Conservation (phyloP, 2,113 vertebrate genomes). For the Carettochelys insculpta region DNA sequence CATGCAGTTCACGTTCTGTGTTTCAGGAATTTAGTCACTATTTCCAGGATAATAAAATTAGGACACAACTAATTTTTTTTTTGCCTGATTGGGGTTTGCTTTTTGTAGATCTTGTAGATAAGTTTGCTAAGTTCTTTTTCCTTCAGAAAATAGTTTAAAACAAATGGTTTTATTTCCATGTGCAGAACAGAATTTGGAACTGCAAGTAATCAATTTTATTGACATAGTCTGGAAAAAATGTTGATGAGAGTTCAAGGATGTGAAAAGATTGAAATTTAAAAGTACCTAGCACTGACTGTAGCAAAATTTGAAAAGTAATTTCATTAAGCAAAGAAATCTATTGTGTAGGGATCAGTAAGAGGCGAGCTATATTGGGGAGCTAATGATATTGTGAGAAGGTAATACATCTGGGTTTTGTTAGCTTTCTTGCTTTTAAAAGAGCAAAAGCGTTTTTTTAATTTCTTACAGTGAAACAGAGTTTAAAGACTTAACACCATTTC, state of each 20-base stretch:
- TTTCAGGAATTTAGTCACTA: not conserved
- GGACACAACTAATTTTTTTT: constrained; percentile 34
- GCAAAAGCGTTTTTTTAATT: constrained; percentile 53
- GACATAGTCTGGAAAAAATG: constrained; percentile 69
- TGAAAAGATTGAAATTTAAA: constrained; percentile 74
- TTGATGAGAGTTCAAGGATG: constrained; percentile 78
- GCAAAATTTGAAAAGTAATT: constrained; percentile 59
- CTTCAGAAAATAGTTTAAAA: constrained; percentile 72
- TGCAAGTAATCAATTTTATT: constrained; percentile 78
- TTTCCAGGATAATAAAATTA: constrained; percentile 12
- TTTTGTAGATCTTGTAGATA: constrained; percentile 13
- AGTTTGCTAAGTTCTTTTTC: constrained; percentile 59
- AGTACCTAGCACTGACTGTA: constrained; percentile 36
- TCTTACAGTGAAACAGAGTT: constrained; percentile 62
- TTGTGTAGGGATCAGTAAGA: constrained; percentile 24
- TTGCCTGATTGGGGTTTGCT: constrained; percentile 29
- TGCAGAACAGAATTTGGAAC: constrained; percentile 75
- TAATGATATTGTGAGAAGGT: not conserved
- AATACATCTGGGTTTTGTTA: not conserved
- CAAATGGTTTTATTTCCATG: constrained; percentile 78
- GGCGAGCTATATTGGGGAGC: not conserved
- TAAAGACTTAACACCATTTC: constrained; percentile 57
- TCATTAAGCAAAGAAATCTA: constrained; percentile 47
- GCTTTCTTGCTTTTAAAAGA: constrained; percentile 20
- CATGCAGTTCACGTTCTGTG: constrained; percentile 31